Evolutionary conservation across 2,888 invertebrate species (phyloP), one percentile per base, ranked within the genome.

Genomic region (Eueremaeus valkanovi): DNA sequence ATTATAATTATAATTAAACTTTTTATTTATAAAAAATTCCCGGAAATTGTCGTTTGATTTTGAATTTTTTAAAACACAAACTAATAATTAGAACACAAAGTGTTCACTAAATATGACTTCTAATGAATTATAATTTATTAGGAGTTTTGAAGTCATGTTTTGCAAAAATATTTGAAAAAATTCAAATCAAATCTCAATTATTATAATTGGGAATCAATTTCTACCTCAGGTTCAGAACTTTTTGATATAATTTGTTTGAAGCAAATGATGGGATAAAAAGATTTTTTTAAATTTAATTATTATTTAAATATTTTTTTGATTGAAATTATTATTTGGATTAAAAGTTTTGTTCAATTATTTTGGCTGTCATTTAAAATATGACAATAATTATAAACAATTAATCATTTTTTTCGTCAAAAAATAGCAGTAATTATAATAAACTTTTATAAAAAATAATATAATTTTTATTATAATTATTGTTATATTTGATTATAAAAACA

Each of bases 111-210:
- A 55, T 18, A 55, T 55, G 29, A 55, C 21, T 55, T 27, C 29
- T 55, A 55, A 24, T 27, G 29, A 24, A 55, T 55, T 55, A 27
- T 6, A 55, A 16, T 45, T 45, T 45, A 55, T 55, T 55, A 21
- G 55, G 55, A 55, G 55, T 55, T 55, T 45, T 45, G 45, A 55
- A 55, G 55, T 55, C 55, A 55, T 55, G 9, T 55, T 55, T 55
- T 9, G 21, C 5, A n/a, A 51, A 51, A 51, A 36, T 11, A 36
- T 36, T 8, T 36, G 11, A 36, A 36, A 36, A 36, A 36, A 36
- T 5, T 8, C 36, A 36, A 36, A 36, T 8, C 36, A 11, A 36
- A 36, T 36, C 36, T 11, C 5, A 51, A 21, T 16, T 6, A 51
- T 51, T 21, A 6, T 6, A 6, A n/a, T 18, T 51, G 8, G 5